Evolutionary conservation across 92 coral and sea anemone genomes (phyloP).

Genomic region (Parazoanthus swiftii): DNA sequence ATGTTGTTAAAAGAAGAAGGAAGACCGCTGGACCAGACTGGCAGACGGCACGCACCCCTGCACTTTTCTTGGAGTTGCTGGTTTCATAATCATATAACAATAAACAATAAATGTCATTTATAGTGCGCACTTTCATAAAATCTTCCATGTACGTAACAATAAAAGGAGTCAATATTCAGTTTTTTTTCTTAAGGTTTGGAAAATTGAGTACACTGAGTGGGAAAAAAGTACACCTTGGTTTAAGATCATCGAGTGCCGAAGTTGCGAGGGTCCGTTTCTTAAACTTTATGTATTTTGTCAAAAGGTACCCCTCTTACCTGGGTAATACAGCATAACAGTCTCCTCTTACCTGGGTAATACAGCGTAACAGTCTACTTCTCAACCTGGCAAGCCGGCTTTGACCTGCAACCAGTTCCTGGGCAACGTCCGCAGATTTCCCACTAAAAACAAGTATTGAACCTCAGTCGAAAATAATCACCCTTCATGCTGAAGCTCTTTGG

Average conservation of each 20-base stretch:
- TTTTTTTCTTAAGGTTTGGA: no score
- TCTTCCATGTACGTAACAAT: no score
- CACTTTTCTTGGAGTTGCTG: slow-evolving; percentile 28
- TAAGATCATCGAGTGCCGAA: no score
- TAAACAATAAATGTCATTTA: neutral
- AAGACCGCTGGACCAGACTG: slow-evolving; percentile 14
- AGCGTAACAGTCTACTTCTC: slow-evolving; percentile 88
- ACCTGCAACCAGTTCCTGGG: slow-evolving; percentile 67
- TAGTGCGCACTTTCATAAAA: neutral
- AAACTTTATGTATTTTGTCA: no score
- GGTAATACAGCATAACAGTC: slow-evolving; percentile 82
- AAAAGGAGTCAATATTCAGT: no score
- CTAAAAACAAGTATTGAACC: neutral
- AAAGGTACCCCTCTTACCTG: slow-evolving; percentile 52
- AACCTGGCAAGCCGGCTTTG: slow-evolving; percentile 78
- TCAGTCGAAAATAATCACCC: neutral
- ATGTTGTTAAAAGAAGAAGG: neutral
- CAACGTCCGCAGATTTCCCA: slow-evolving; percentile 49
- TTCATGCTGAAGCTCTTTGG: no score
- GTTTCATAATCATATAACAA: neutral
- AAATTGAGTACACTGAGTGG: no score
- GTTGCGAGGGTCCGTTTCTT: no score
- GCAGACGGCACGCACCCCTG: neutral
- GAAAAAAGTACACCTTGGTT: no score
- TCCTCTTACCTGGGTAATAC: slow-evolving; percentile 64